Conservation (phyloP, 2,888 invertebrate species). For the Trimorus sp. region DNA sequence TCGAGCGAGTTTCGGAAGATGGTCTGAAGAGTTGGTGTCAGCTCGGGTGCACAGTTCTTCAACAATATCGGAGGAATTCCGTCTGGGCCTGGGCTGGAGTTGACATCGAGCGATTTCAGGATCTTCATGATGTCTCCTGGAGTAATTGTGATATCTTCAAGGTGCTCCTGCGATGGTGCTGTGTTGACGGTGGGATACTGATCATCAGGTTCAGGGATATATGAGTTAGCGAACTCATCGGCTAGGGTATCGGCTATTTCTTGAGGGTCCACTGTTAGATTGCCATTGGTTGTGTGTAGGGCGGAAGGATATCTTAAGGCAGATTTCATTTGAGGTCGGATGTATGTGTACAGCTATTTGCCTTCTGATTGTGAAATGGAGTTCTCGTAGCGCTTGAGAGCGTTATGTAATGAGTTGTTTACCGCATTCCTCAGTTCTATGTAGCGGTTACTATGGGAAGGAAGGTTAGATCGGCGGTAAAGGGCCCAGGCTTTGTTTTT, state of each 20-base stretch:
- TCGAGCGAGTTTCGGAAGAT: slow-evolving; percentile 4
- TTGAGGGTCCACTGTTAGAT: not conserved
- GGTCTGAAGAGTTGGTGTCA: not conserved
- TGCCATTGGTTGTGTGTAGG: not conserved
- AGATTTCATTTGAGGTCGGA: not conserved
- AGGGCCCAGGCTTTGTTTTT: not conserved
- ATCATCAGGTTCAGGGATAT: too few relatives aligned
- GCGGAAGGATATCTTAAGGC: not conserved
- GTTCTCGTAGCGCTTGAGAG: not conserved
- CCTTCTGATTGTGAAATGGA: not conserved
- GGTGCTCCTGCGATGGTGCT: too few relatives aligned
- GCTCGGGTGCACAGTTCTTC: not conserved
- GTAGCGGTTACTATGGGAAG: not conserved
- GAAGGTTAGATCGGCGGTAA: not conserved
- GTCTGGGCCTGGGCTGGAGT: not conserved
- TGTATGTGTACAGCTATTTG: not conserved
- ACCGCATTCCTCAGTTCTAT: not conserved
- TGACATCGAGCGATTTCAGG: too few relatives aligned
- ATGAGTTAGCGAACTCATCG: not conserved
- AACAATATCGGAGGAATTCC: not conserved
- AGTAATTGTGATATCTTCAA: too few relatives aligned
- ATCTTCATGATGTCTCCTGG: too few relatives aligned
- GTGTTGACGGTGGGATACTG: too few relatives aligned
- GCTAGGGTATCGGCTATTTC: not conserved
- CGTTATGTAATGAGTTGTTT: not conserved